Base-by-base conservation (phyloP, 1,140 invertebrate genomes). In the Cydia pomonella region DNA sequence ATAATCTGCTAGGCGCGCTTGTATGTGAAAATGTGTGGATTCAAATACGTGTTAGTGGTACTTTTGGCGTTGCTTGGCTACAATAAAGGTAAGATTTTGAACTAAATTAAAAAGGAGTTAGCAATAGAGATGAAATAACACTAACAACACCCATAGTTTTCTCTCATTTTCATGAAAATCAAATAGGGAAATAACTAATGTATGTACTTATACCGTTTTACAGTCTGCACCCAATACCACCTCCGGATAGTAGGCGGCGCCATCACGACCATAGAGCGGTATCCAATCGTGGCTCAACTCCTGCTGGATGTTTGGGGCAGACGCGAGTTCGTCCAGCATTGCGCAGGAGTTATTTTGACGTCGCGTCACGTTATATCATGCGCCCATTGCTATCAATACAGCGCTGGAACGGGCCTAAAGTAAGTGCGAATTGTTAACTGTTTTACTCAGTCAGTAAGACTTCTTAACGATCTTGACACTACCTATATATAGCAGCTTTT, bases 371-470 rank as follows among this genome's bases (percentile, higher is more conserved):
- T 90, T 12, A 80, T 92, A 53, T 89, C 91, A 0, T 83, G 88
- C 0, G 91, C 91, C 0, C 91, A 92, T 62, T 92, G 91, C 74
- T 92, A 88, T 72, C 89, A 89, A 73, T 83, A 86, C 63, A 90
- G 86, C 63, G 77, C 63, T 25, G 84, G 86, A 62, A 87, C 85
- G 2, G 84, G 83, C 0, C 87, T 80, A 62, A 86, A 91, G 90
- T 91, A 73, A 88, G 88, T 86, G 25, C 13, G 9, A 13, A n/a
- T 53, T 18, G 50, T 18, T 21, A 59, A 59, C 53, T 5, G 10
- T 53, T 47, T 47, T 47, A 47, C 16, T 47, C 29, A 38, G 33
- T 38, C 33, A 9, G 33, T 38, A 38, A 33, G 29, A 33, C 2
- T 9, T 9, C 0, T n/a, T n/a, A n/a, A n/a, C n/a, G n/a, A n/a